phyloP scores from a whole-genome alignment of 2,888 invertebrate species.

The Caenorhabditis japonica region DNA sequence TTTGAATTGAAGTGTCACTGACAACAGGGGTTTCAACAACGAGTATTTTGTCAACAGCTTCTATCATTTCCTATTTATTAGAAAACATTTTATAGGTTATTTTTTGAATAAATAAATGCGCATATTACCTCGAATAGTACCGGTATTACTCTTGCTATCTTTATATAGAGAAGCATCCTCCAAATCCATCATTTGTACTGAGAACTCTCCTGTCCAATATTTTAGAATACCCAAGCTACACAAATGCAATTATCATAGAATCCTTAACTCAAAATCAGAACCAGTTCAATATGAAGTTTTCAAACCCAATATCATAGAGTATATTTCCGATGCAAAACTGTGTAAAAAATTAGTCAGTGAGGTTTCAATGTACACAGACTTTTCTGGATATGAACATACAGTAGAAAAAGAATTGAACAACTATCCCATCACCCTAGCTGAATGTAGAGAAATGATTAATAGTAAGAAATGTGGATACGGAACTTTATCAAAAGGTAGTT shows the following conservation, averaged over 20 bases:
- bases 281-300: conserved; percentile 54
- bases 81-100: conserved; percentile 30
- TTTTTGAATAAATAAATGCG: background rate
- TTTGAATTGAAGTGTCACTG: conserved; percentile 22
- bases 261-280: conserved; percentile 34
- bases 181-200: conserved; percentile 37
- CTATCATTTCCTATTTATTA: conserved; percentile 25
- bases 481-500: conserved; percentile 35
- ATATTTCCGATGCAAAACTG: conserved; percentile 47
- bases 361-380: too few relatives aligned
- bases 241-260: too few relatives aligned
- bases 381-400: too few relatives aligned
- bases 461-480: conserved; percentile 61
- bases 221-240: conserved; percentile 51
- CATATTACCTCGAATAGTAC: too few relatives aligned
- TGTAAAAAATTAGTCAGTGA: too few relatives aligned
- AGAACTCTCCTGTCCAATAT: conserved; percentile 49
- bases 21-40: conserved; percentile 35
- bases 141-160: too few relatives aligned
- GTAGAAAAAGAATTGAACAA: too few relatives aligned
- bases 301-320: conserved; percentile 54
- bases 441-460: conserved; percentile 61
- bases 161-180: too few relatives aligned
- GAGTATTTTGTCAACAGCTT: conserved; percentile 32
- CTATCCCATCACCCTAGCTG: conserved; percentile 41